phyloP scores from a whole-genome alignment of 2,113 vertebrate genomes.

The Paralichthys olivaceus region DNA sequence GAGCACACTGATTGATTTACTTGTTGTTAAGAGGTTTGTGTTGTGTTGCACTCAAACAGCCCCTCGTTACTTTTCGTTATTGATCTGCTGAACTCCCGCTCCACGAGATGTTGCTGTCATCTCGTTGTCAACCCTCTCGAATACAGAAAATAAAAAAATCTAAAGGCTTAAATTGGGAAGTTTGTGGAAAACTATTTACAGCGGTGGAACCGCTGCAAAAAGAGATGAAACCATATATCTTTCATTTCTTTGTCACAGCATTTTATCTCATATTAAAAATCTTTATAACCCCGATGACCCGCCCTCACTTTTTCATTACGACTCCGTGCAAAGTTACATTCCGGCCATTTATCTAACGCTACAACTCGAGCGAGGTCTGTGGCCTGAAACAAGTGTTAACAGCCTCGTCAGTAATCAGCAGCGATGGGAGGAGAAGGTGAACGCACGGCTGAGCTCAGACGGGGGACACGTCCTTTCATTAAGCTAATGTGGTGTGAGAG shows the following conservation, averaged over 20 bases:
- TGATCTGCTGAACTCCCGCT: too few species aligned
- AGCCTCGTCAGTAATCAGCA: slow-evolving; percentile 18
- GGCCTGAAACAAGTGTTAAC: slow-evolving; percentile 9
- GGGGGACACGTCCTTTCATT: slow-evolving; percentile 22
- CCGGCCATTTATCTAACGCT: neutral
- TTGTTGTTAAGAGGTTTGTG: too few species aligned
- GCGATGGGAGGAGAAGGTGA: neutral
- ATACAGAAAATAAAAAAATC: too few species aligned
- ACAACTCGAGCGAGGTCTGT: neutral
- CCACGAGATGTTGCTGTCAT: too few species aligned
- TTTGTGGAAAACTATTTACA: too few species aligned
- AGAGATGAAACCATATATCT: neutral
- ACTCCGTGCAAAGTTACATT: neutral
- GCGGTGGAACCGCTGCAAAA: too few species aligned
- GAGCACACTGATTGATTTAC: too few species aligned
- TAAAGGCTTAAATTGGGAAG: too few species aligned
- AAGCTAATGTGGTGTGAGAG: slow-evolving; percentile 40
- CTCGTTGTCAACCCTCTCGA: too few species aligned
- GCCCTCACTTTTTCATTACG: neutral
- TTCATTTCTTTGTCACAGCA: neutral
- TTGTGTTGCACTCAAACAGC: too few species aligned
- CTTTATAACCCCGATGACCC: neutral
- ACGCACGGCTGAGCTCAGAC: slow-evolving; percentile 30
- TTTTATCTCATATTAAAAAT: neutral
- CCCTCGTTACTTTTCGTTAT: too few species aligned